Base-by-base conservation (phyloP, 2,113 vertebrate genomes). In the Xyliphius kryptos region DNA sequence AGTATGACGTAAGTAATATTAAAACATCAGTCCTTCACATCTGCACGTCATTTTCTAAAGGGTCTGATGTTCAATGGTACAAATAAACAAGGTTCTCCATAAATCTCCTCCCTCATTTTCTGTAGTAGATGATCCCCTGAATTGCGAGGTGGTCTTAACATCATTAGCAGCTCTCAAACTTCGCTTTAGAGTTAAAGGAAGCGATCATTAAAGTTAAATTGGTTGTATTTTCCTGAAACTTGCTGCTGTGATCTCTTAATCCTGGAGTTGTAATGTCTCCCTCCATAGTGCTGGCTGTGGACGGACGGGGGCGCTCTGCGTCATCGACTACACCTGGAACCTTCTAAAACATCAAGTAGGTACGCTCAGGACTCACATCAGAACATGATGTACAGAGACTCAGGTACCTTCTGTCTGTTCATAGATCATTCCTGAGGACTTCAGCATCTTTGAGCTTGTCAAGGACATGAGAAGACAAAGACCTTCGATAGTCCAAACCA, bases 381-480 rank as follows among this genome's bases (percentile, higher is more conserved):
- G 26, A 32, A 2, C 26, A 32, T 6, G 26, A 32, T 3, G 26
- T 3, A 1, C 26, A 32, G 26, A 32, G 26, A 32, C 26, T 32
- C 26, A 32, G 4, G 26, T 5, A 6, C 26, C 26, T 67, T 12
- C 38, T 65, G 38, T 8, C 53, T 20, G 26, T 51, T 71, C 83
- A 49, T 2, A 98, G 95, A 91, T 90, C 67, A 79, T 99, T 62
- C 83, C 91, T 22, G 77, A 87, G 61, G 88, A 91, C 81, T 98
- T 98, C 83, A 91, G 71, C 19, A 78, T 99, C 78, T 97, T 82
- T 32, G 72, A 78, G 1, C 76, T 97, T 73, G 89, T 99, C 61
- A 88, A 91, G 72, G 87, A 91, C 21, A 99, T 99, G 96, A 86
- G 96, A 66, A 97, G 89, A 0, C 94, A 97, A 41, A 87, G 96